phyloP scores from a whole-genome alignment of 2,113 vertebrate genomes.

The Malaclemys terrapin region DNA sequence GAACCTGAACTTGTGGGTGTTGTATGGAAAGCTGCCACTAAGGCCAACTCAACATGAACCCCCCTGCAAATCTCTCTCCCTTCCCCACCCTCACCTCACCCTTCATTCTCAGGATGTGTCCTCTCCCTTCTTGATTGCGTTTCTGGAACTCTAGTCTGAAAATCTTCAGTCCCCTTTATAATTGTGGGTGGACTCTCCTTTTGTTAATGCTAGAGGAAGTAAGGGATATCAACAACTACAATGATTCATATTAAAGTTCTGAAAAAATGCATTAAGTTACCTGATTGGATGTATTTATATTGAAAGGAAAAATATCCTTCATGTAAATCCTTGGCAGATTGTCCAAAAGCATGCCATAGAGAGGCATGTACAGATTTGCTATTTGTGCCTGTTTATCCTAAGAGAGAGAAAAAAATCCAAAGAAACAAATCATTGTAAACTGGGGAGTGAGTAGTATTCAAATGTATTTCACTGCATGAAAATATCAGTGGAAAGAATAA shows the following conservation, averaged over 20 bases:
- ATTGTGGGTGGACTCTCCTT: not conserved
- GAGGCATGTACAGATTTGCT: conserved; percentile 94
- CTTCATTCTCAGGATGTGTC: not conserved
- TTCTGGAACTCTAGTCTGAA: not conserved
- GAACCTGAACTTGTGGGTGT: not conserved
- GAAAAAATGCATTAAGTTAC: conserved; percentile 69
- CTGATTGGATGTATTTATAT: conserved; percentile 92
- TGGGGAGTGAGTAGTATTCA: not conserved
- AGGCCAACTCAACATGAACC: not conserved
- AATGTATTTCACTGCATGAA: not conserved
- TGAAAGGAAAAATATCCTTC: conserved; percentile 94
- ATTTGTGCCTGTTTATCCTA: conserved; percentile 95
- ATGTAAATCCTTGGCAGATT: conserved; percentile 98
- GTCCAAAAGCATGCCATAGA: conserved; percentile 97
- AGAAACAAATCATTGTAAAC: not conserved
- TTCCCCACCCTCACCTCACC: not conserved
- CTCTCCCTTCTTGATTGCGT: not conserved
- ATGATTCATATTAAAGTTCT: not conserved
- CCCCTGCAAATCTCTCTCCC: not conserved
- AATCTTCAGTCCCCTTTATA: not conserved
- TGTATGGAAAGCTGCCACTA: not conserved
- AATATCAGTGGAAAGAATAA: conserved; percentile 4
- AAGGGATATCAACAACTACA: not conserved
- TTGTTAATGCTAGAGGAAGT: not conserved
- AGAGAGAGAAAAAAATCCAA: conserved; percentile 11